Evolutionary conservation across 1,140 invertebrate species (phyloP), one percentile per base, ranked within the genome.

Genomic region (Zophobas morio): DNA sequence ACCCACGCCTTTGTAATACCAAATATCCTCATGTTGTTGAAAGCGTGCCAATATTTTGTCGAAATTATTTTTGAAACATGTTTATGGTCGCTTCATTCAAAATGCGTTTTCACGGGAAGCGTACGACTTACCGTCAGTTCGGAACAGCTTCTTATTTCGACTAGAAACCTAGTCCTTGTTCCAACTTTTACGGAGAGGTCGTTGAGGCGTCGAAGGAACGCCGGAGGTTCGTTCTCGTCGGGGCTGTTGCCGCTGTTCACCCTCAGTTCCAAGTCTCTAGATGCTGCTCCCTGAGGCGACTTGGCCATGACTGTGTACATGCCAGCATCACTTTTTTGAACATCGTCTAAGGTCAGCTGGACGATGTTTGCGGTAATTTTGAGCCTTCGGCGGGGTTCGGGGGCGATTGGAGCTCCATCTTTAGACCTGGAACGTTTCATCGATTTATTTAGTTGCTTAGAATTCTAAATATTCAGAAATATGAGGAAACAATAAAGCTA

Each of bases 151-250:
- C 91, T 87, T 71, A 96, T 94, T 87, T 96, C 95, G 36, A 95
- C 94, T 5, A 96, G 88, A 79, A 96, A 93, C 77, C 95, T 89
- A 0, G 94, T 94, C 79, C 94, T 88, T 1, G 95, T 94, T 74
- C 95, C 95, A 82, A 96, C 94, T 88, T 96, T 96, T 36, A 95
- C 94, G 0, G 93, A 92, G 2, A 95, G 89, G 86, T 96, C 94
- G 77, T 91, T 92, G 2, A 96, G 88, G 75, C 93, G 88, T 72
- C 94, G 89, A 3, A 95, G 85, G 85, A 96, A 96, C 42, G 90
- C 85, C 0, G 94, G 94, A n/a, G 92, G 93, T 86, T 93, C 91
- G 72, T 90, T 90, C 54, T 88, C 86, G 8, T 87, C 85, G 33
- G 75, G 49, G 8, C 74, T 74, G n/a, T 76, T 76, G 39, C 80